phyloP scores from a whole-genome alignment of 2,113 vertebrate genomes.

The Orycteropus afer region DNA sequence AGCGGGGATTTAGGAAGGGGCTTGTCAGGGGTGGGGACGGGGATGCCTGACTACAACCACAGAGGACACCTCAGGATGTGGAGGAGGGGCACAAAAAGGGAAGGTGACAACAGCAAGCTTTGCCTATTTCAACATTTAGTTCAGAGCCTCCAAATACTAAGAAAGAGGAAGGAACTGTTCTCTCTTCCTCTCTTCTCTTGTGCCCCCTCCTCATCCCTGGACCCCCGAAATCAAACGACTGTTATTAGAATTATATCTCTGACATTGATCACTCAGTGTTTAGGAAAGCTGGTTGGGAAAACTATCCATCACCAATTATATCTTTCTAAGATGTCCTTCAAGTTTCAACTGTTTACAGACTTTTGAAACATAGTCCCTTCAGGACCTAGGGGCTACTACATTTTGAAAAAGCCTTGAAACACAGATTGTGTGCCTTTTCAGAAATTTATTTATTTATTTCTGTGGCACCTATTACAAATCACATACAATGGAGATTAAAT shows the following conservation, averaged over 20 bases:
- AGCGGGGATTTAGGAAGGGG: not conserved
- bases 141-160: not conserved
- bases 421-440: not conserved
- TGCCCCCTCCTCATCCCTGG: not conserved
- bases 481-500: no score
- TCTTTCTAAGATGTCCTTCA: not conserved
- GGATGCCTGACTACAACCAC: no score
- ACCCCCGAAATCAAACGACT: not conserved
- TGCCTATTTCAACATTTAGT: constrained; percentile 66
- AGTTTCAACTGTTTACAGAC: not conserved
- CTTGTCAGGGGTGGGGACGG: no score
- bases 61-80: not conserved
- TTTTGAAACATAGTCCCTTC: not conserved
- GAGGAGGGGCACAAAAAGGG: constrained; percentile 39
- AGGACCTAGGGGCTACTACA: not conserved
- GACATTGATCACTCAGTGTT: not conserved
- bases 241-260: not conserved
- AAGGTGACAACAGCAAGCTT: constrained; percentile 60
- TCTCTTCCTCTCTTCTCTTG: not conserved
- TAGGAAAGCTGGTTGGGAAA: not conserved
- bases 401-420: not conserved
- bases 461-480: not conserved
- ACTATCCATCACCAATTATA: no score
- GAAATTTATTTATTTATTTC: not conserved
- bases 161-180: constrained; percentile 75